Percentiles rank a stretch among this genome's conserved stretches.
These are phyloP conservation scores for Metallyticus violacea DNA, from an alignment of 2,888 invertebrate genomes.

Conservation along the genomic window DNA sequence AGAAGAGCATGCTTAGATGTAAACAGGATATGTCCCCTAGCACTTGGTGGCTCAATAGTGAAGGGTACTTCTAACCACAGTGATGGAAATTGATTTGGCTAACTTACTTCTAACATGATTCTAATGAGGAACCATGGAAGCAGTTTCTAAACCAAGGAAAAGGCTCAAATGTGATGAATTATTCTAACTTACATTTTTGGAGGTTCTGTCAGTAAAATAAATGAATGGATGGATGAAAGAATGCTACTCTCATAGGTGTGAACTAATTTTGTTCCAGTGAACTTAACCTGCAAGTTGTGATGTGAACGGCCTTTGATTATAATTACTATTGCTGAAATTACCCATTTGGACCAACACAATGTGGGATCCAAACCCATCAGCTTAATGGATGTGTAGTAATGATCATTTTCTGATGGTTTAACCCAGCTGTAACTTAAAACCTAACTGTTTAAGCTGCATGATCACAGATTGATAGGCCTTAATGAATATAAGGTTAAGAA, in stretches of 20 bases:
- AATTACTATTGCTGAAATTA: not conserved
- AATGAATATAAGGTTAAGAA: too few species aligned
- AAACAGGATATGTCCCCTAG: conserved; percentile 1
- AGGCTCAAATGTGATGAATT: not conserved
- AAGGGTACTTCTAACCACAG: conserved; percentile 12
- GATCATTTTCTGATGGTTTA: not conserved
- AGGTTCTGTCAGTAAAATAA: not conserved
- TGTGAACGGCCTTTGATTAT: not conserved
- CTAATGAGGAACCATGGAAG: not conserved
- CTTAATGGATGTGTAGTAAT: not conserved
- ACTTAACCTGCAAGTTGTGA: not conserved
- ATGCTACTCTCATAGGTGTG: not conserved
- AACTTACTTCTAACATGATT: not conserved
- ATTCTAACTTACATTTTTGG: not conserved
- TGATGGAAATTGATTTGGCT: not conserved
- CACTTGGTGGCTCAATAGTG: conserved; percentile 16
- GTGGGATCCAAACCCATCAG: not conserved
- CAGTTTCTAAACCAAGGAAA: too few species aligned
- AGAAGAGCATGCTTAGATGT: not conserved
- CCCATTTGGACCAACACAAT: not conserved
- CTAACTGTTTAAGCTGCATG: not conserved
- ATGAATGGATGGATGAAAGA: not conserved
- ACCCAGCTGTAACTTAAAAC: not conserved
- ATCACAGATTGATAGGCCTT: not conserved
- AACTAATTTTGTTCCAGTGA: not conserved